Base-by-base conservation (phyloP, 2,797 vertebrate species). In the Sparus aurata region DNA sequence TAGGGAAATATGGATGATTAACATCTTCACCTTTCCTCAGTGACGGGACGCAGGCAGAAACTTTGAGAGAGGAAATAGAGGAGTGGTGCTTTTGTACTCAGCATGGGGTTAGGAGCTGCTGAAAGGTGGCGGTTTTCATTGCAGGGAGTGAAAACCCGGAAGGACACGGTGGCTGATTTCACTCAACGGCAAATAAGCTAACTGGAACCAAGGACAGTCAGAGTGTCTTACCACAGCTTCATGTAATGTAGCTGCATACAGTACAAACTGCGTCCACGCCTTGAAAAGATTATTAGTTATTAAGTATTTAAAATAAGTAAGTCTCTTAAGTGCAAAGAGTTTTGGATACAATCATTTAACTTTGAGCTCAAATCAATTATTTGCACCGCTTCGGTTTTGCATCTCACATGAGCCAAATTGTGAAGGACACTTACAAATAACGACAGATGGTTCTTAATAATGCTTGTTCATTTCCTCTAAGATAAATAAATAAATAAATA, bases 1-100 rank as follows among this genome's bases (percentile, higher is more conserved):
- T 94, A 94, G 80, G 83, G 85, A 93, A 94, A 95, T 95, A 95
- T 89, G 87, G 89, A 91, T 93, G 92, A 95, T 96, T 95, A 96
- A 94, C 94, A 92, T 95, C 90, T 91, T 93, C 85, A 93, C 93
- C 91, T 94, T 93, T 89, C 83, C 69, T 87, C 87, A 94, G 91
- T 92, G 92, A 92, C 69, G 91, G 79, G 79, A 91, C 70, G 38
- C 83, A 72, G 80, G 89, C 38, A 54, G 77, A 84, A 88, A 91
- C 74, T 91, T 95, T 85, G 57, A 61, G 18, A 74, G 81, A 34
- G 43, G 72, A 82, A 89, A 76, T 2, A 68, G 5, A 72, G 55
- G 16, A 54, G 13, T 30, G 34, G 55, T 70, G 57, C 25, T 72
- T 83, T 78, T 50, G 54, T 47, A 50, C 41, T 59, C 57, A 64